Evolutionary conservation across 53 echinoderm and acorn worm species (phyloP), one percentile per base, ranked within the genome.

Genomic region (Holothuria scabra): DNA sequence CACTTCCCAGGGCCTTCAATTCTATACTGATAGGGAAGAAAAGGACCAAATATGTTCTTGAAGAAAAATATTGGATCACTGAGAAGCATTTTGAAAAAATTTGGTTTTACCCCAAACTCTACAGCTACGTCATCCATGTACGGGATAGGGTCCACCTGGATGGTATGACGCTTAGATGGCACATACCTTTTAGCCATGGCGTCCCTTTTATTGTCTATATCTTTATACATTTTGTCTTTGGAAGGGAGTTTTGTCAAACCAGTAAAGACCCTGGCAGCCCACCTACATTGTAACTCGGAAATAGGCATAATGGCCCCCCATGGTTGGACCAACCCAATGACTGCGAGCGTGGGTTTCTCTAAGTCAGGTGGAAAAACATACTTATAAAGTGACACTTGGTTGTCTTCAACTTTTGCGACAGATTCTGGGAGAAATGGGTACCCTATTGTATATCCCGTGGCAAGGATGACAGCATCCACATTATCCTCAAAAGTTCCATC

Each of bases 381-480:
- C 78, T 89, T 88, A 59, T 93, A 95, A 31, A 95, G 66, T 13
- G 86, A 74, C 9, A 93, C 76, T 8, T 69, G 37, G 44, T 91
- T 83, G 19, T 59, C 10, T 10, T 41, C 41, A 0, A 41, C 41
- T 41, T 41, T 41, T 41, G 10, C 10, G 9, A 88, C 65, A 3
- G 92, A 86, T 34, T 95, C 88, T n/a, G 83, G 84, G 33, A 92
- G 46, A 62, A 91, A 93, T 0, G 95, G 95, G 56, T 92, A 90
- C 28, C 25, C 56, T 59, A 95, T 83, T 62, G 26, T 7, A 80
- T 95, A 95, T 8, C 95, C 95, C 16, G 95, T 92, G 6, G 88
- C 95, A n/a, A 95, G 55, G 68, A 95, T 90, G 23, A 95, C 90
- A 22, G 60, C 83, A 71, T 95, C 95, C 1, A 95, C 87, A 29